Percentiles rank a stretch among this genome's conserved stretches.
phyloP scores from a whole-genome alignment of 92 coral and sea anemone genomes.

The Porites divaricata region DNA sequence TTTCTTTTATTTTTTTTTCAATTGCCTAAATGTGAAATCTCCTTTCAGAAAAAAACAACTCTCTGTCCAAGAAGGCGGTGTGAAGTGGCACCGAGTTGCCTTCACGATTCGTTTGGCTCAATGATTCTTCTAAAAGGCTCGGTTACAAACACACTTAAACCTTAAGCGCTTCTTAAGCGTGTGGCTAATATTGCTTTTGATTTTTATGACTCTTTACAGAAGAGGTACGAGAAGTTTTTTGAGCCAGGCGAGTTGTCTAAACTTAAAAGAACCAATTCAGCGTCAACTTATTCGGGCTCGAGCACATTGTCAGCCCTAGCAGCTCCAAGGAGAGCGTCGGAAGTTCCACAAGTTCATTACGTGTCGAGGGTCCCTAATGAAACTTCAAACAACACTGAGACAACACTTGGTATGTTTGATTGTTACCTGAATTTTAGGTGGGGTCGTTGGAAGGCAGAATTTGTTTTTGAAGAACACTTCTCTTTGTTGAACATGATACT shows the following conservation, averaged over 20 bases:
- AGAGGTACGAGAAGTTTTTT: slow-evolving; percentile 51
- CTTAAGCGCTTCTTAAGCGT: background rate
- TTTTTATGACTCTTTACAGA: slow-evolving; percentile 27
- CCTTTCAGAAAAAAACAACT: no score
- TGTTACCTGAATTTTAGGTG: no score
- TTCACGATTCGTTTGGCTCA: no score
- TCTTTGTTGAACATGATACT: no score
- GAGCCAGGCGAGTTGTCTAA: slow-evolving; percentile 47
- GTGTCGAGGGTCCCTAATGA: slow-evolving; percentile 16
- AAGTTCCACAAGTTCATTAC: slow-evolving; percentile 12
- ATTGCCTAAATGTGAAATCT: no score
- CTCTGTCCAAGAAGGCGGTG: no score
- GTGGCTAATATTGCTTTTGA: background rate
- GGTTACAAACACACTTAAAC: background rate
- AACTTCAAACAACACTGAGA: slow-evolving; percentile 23
- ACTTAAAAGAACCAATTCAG: slow-evolving; percentile 43
- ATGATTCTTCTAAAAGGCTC: no score
- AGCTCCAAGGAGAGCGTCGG: slow-evolving; percentile 16
- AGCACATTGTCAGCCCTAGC: slow-evolving; percentile 12
- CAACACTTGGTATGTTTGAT: slow-evolving; percentile 28
- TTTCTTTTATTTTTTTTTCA: no score
- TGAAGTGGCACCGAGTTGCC: no score
- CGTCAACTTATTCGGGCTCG: slow-evolving; percentile 21
- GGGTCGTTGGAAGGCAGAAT: no score
- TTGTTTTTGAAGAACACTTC: no score